A percentile compares a stretch with the other conserved stretches of the same genome.
Conservation (phyloP, 2,797 vertebrate species). For the Petrocephalus schoutedeni region DNA sequence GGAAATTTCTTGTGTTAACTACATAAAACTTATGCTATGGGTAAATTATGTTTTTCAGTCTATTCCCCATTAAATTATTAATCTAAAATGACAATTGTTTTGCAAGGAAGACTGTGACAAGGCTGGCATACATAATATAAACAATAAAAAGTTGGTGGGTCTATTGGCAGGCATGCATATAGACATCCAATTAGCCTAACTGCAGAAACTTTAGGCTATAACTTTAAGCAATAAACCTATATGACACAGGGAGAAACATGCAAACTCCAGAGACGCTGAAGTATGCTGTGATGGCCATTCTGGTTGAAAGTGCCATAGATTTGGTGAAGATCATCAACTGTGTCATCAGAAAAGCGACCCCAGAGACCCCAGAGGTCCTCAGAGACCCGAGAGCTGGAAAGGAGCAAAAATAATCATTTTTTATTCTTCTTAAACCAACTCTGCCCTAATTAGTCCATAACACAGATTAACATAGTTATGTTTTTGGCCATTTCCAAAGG, state of each 20-base stretch:
- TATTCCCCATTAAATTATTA: background rate
- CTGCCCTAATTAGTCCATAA: background rate
- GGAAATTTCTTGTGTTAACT: background rate
- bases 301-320: background rate
- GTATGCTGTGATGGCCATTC: background rate
- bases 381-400: background rate
- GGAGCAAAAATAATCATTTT: background rate
- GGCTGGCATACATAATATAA: background rate
- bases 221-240: background rate
- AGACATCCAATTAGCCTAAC: background rate
- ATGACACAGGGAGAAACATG: background rate
- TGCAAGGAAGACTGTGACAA: background rate
- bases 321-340: background rate
- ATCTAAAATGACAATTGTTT: background rate
- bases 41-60: background rate
- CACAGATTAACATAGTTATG: background rate
- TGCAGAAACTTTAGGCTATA: background rate
- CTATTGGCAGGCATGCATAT: background rate
- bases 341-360: background rate
- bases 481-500: background rate
- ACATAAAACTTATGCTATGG: background rate
- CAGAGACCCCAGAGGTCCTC: background rate
- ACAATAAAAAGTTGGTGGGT: background rate
- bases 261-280: background rate
- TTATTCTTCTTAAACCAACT: background rate